Percentiles rank a stretch among this genome's conserved stretches.
These are phyloP conservation scores for Anoplophora glabripennis DNA, from an alignment of 1,140 invertebrate genomes.

Conservation along the genomic window DNA sequence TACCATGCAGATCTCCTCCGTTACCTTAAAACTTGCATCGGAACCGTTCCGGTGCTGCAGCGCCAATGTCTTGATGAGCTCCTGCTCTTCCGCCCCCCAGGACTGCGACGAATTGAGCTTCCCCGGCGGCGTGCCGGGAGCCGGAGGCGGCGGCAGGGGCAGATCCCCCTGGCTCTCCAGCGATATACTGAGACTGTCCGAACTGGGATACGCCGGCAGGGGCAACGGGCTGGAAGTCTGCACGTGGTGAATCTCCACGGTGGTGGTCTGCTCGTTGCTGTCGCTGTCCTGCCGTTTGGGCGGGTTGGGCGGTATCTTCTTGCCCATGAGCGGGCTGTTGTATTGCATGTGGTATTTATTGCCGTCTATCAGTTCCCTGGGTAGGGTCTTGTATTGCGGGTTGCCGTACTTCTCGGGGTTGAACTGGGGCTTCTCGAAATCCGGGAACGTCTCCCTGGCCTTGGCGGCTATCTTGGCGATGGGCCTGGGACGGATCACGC, in stretches of 20 bases:
- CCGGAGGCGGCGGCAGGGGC: constrained; percentile 58
- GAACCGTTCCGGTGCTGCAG: constrained; percentile 73
- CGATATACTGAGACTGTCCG: constrained; percentile 57
- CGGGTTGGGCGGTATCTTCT: constrained; percentile 80
- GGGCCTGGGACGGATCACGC: constrained; percentile 75
- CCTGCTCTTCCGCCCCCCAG: constrained; percentile 60
- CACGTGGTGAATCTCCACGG: constrained; percentile 62
- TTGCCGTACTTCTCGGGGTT: constrained; percentile 43
- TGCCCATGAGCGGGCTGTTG: constrained; percentile 60
- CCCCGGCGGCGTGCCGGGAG: constrained; percentile 51
- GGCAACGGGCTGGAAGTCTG: constrained; percentile 56
- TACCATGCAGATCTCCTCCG: background rate
- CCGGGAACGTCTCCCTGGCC: constrained; percentile 49
- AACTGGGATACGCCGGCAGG: constrained; percentile 59
- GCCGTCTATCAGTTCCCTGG: constrained; percentile 51
- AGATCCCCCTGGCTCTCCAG: constrained; percentile 57
- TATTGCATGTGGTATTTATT: constrained; percentile 44
- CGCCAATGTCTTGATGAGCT: constrained; percentile 61
- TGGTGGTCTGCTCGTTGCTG: constrained; percentile 48
- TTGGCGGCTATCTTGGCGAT: constrained; percentile 79
- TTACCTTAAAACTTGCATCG: constrained; percentile 82
- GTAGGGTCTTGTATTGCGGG: constrained; percentile 52
- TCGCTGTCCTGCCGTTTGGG: constrained; percentile 64
- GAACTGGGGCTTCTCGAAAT: constrained; percentile 51
- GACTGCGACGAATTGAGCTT: constrained; percentile 55